These are phyloP conservation scores for Oedothorax gibbosus DNA, from an alignment of 1,140 invertebrate species.

Conservation along the genomic window DNA sequence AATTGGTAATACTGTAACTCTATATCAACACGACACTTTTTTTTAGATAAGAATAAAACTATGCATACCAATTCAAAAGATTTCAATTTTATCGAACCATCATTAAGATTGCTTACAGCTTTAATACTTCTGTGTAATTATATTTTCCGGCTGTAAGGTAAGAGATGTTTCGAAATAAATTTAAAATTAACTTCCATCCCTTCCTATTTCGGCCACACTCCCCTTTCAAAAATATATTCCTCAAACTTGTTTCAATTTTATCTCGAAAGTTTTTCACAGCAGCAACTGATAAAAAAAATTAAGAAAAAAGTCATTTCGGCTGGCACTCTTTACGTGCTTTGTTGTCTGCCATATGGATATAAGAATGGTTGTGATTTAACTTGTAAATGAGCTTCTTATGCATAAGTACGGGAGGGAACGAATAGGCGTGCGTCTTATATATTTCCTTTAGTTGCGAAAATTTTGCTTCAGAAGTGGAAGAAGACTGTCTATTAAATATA, in stretches of 20 bases:
- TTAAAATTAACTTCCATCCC: too few species aligned
- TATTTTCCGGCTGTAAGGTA: too few species aligned
- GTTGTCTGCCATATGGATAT: slow-evolving; percentile 54
- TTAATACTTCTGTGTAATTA: too few species aligned
- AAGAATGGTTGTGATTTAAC: slow-evolving; percentile 49
- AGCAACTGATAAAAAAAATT: background rate
- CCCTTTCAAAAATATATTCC: background rate
- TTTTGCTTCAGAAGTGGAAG: slow-evolving; percentile 46
- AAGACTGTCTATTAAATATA: slow-evolving; percentile 54
- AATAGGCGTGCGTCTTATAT: slow-evolving; percentile 19
- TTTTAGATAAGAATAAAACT: too few species aligned
- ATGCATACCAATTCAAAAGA: too few species aligned
- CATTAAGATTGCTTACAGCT: too few species aligned
- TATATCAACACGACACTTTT: too few species aligned
- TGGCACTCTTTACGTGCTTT: slow-evolving; percentile 18
- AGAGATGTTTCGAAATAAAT: too few species aligned
- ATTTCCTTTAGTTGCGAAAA: slow-evolving; percentile 25
- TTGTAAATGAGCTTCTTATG: slow-evolving; percentile 57
- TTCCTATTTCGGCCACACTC: too few species aligned
- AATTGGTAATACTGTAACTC: too few species aligned
- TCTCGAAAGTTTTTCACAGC: background rate
- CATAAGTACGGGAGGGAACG: slow-evolving; percentile 29
- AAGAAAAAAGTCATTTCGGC: background rate
- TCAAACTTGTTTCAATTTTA: slow-evolving; percentile 13
- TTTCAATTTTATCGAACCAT: too few species aligned